Percentiles rank a stretch among this genome's conserved stretches.
These are phyloP conservation scores for Sylvilagus floridanus DNA, from an alignment of 2,797 vertebrate species.

Conservation along the genomic window DNA sequence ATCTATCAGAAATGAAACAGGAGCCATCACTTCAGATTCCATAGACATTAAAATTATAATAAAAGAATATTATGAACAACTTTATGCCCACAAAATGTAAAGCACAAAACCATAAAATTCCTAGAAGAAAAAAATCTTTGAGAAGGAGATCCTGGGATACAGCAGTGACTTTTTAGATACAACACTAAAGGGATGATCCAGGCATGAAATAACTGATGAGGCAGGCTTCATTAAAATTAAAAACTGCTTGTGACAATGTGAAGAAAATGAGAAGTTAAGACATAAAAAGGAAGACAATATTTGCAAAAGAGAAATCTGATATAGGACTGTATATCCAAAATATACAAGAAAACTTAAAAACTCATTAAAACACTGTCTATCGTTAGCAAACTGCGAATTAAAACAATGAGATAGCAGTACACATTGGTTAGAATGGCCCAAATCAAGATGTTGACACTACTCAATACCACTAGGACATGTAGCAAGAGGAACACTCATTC, in stretches of 20 bases:
- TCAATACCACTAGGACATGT: neutral
- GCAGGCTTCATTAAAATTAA: conserved; percentile 14
- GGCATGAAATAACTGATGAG: neutral
- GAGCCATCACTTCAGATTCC: neutral
- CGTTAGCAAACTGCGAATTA: too few relatives aligned
- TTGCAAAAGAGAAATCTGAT: neutral
- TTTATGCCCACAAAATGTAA: neutral
- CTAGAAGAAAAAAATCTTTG: too few relatives aligned
- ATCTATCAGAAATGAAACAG: conserved; percentile 9
- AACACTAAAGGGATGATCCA: neutral
- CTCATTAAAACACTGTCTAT: too few relatives aligned
- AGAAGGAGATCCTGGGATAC: too few relatives aligned
- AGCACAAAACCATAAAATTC: too few relatives aligned
- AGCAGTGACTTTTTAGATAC: neutral
- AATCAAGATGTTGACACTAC: neutral
- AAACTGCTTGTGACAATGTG: neutral
- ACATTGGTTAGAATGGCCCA: neutral
- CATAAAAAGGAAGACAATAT: neutral
- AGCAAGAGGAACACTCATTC: neutral
- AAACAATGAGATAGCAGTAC: neutral
- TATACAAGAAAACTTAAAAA: neutral
- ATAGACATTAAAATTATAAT: neutral
- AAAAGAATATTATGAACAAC: neutral
- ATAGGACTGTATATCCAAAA: neutral
- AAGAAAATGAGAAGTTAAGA: neutral